phyloP scores from a whole-genome alignment of 1,140 invertebrate genomes.

The Cylas formicarius region DNA sequence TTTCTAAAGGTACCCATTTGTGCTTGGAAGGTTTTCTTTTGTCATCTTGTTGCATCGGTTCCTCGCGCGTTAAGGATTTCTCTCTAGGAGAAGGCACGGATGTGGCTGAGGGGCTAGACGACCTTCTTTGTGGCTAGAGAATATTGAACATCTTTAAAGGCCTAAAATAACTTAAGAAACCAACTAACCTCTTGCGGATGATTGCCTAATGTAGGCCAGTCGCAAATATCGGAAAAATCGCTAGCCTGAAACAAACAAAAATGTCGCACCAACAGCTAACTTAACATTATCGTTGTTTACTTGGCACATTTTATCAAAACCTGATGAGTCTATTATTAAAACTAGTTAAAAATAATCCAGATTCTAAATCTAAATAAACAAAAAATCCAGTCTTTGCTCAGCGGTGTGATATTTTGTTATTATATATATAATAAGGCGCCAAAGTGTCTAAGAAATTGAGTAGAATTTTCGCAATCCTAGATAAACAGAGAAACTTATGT shows the following conservation, averaged over 20 bases:
- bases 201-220: slow-evolving; percentile 71
- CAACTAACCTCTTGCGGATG: slow-evolving; percentile 25
- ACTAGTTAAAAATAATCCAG: too few species aligned
- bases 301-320: too few species aligned
- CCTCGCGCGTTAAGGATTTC: slow-evolving; percentile 11
- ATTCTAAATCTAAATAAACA: too few species aligned
- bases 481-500: too few species aligned
- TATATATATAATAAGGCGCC: too few species aligned
- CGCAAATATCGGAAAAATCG: slow-evolving; percentile 63
- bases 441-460: too few species aligned
- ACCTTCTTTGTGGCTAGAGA: slow-evolving; percentile 2
- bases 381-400: too few species aligned
- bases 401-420: too few species aligned
- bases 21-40: slow-evolving; percentile 51
- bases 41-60: slow-evolving; percentile 26
- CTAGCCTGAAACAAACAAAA: slow-evolving; percentile 53
- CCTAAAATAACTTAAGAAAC: slow-evolving; percentile 12
- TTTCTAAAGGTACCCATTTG: slow-evolving; percentile 70
- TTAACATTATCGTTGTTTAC: too few species aligned
- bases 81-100: slow-evolving; percentile 14
- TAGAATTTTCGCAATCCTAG: too few species aligned
- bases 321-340: too few species aligned
- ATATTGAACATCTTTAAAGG: slow-evolving; percentile 4
- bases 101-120: slow-evolving; percentile 6
- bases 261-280: too few species aligned